A percentile compares a stretch with the other conserved stretches of the same genome.
phyloP scores from a whole-genome alignment of 2,113 vertebrate genomes.

The Upupa epops region DNA sequence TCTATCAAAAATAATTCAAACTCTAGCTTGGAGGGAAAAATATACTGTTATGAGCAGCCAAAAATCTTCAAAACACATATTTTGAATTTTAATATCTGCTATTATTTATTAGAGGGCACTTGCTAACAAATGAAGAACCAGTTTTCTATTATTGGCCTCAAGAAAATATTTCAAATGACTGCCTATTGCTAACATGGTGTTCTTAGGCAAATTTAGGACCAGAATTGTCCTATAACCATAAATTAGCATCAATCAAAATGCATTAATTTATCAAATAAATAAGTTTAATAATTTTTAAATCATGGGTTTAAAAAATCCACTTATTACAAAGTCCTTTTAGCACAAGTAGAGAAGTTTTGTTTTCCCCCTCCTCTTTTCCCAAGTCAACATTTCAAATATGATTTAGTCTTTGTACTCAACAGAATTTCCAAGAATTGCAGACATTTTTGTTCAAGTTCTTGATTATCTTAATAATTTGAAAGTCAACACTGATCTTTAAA shows the following conservation, averaged over 20 bases:
- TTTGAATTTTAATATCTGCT: not conserved
- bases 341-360: not conserved
- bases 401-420: not conserved
- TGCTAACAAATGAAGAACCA: not conserved
- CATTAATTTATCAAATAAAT: not conserved
- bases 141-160: not conserved
- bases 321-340: not conserved
- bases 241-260: not conserved
- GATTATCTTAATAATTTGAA: not conserved
- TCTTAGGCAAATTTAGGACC: not conserved
- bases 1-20: not conserved
- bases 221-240: not conserved
- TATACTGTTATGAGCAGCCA: not conserved
- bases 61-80: not conserved
- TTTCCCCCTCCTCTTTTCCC: not conserved
- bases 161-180: not conserved
- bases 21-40: not conserved
- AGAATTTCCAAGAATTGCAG: not conserved
- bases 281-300: not conserved
- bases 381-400: not conserved
- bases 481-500: not conserved
- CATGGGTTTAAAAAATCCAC: not conserved
- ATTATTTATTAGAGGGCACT: not conserved
- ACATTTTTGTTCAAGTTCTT: not conserved
- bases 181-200: not conserved